phyloP scores from a whole-genome alignment of 2,113 vertebrate species.

The Rhinolophus sinicus region DNA sequence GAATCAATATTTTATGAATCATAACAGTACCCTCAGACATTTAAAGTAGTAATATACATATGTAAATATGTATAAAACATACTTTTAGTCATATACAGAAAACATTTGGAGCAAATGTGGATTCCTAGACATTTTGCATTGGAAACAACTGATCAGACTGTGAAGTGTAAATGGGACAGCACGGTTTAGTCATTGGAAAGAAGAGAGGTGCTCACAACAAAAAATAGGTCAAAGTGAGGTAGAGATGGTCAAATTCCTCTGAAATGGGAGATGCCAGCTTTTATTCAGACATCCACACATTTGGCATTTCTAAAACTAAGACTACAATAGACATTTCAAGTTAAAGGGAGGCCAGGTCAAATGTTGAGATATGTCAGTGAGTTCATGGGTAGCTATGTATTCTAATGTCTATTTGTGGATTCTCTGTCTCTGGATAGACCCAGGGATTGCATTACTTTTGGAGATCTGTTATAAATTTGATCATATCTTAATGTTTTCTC shows the following conservation, averaged over 20 bases:
- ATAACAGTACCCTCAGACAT: neutral
- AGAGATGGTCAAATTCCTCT: neutral
- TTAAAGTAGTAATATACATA: neutral
- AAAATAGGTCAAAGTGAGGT: neutral
- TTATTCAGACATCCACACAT: neutral
- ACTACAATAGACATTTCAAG: neutral
- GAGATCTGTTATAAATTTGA: slow-evolving; percentile 46
- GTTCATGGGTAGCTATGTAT: neutral
- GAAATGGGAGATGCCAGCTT: neutral
- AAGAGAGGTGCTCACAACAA: neutral
- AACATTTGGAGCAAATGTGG: neutral
- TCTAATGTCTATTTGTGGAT: neutral
- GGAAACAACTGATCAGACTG: neutral
- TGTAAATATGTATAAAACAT: neutral
- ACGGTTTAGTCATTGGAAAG: neutral
- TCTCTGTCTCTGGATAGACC: neutral
- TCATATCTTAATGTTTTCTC: slow-evolving; percentile 60
- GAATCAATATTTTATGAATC: neutral
- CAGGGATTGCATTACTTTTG: neutral
- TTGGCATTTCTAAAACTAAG: neutral
- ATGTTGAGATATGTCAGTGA: neutral
- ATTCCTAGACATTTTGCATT: neutral
- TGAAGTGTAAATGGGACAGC: neutral
- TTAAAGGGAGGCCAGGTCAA: neutral
- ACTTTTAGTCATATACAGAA: neutral